Evolutionary conservation across 1,140 invertebrate genomes (phyloP).

Genomic region (Ceratina calcarata): DNA sequence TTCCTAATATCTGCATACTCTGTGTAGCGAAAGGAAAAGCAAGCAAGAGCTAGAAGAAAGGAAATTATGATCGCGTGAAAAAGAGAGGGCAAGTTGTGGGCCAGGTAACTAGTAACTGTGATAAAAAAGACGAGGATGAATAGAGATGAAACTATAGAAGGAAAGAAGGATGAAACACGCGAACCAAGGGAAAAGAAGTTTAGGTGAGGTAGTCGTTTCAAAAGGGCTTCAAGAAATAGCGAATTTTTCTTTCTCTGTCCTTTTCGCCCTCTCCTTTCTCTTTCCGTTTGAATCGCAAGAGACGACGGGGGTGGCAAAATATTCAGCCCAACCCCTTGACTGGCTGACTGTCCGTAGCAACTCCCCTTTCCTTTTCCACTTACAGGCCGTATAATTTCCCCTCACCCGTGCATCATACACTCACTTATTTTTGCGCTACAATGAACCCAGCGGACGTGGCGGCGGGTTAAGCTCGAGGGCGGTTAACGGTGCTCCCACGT

Average conservation of each 20-base stretch:
- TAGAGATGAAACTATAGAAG: background rate
- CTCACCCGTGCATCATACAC: slow-evolving; percentile 73
- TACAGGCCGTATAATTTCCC: slow-evolving; percentile 71
- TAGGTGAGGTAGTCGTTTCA: slow-evolving; percentile 30
- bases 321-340: slow-evolving; percentile 49
- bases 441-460: slow-evolving; percentile 65
- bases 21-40: background rate
- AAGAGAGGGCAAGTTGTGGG: background rate
- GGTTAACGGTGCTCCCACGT: slow-evolving; percentile 43
- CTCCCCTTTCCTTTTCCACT: slow-evolving; percentile 66
- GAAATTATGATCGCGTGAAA: slow-evolving; percentile 4
- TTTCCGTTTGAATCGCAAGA: background rate
- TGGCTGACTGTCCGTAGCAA: slow-evolving; percentile 60
- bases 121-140: no score
- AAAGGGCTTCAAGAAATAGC: slow-evolving; percentile 41
- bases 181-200: background rate
- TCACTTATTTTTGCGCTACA: slow-evolving; percentile 76
- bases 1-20: background rate
- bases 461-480: slow-evolving; percentile 61
- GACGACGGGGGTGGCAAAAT: slow-evolving; percentile 29
- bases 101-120: no score
- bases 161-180: slow-evolving; percentile 3
- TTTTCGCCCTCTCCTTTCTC: background rate
- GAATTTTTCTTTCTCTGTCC: slow-evolving; percentile 35
- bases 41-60: background rate